phyloP scores from a whole-genome alignment of 2,797 vertebrate genomes.

The Potorous gilbertii region DNA sequence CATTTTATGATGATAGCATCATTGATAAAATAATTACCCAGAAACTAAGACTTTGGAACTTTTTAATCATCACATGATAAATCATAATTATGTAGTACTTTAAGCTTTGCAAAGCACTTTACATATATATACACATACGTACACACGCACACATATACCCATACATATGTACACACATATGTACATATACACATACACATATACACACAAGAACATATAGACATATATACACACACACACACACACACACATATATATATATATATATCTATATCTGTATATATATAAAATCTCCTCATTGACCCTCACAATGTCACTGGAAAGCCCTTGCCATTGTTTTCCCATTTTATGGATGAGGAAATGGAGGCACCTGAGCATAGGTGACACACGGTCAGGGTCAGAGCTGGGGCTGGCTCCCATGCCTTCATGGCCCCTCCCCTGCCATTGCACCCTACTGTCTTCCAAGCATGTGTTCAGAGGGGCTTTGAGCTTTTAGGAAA shows the following conservation, averaged over 20 bases:
- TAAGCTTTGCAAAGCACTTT: not conserved
- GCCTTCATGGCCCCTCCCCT: not conserved
- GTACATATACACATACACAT: too few species aligned
- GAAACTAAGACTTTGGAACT: not conserved
- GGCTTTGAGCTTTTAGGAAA: slow-evolving; percentile 62
- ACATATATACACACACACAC: too few species aligned
- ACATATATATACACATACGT: too few species aligned
- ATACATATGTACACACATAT: too few species aligned
- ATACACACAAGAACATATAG: too few species aligned
- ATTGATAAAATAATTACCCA: not conserved
- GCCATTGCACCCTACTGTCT: not conserved
- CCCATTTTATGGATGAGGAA: not conserved
- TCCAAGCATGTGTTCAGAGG: slow-evolving; percentile 55
- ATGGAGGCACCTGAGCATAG: not conserved
- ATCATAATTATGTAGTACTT: not conserved
- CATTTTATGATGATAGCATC: not conserved
- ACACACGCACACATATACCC: too few species aligned
- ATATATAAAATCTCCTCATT: too few species aligned
- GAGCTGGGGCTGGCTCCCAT: not conserved
- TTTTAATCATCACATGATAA: not conserved
- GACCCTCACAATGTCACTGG: not conserved
- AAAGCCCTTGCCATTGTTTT: not conserved
- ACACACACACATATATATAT: not conserved
- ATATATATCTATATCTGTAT: too few species aligned
- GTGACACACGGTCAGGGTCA: not conserved